Conservation (phyloP, 2,888 invertebrate genomes). For the Oxyteleia sp. region DNA sequence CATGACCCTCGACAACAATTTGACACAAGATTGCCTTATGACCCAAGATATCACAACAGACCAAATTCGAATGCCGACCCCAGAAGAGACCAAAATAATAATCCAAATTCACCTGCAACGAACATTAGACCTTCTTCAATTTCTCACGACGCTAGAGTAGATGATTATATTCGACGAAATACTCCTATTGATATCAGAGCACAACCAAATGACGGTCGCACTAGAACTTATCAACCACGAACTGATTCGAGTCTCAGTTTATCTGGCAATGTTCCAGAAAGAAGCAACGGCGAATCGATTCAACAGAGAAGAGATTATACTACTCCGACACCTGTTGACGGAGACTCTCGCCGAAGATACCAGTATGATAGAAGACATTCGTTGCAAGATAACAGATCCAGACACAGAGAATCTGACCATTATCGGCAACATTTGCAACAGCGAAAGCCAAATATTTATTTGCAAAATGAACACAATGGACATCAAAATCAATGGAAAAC, state of each 20-base stretch:
- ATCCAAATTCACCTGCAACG: not conserved
- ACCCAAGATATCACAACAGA: not conserved
- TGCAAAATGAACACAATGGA: slow-evolving; percentile 18
- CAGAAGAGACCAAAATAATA: not conserved
- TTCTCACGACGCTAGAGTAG: slow-evolving; percentile 28
- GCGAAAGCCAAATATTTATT: slow-evolving; percentile 3
- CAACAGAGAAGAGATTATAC: slow-evolving; percentile 29
- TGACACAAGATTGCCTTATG: not conserved
- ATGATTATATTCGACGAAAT: slow-evolving; percentile 81
- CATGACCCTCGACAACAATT: not conserved
- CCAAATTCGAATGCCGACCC: not conserved
- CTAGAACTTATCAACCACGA: slow-evolving; percentile 26
- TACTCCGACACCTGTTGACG: slow-evolving; percentile 63
- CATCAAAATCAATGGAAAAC: slow-evolving; percentile 36
- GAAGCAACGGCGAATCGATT: slow-evolving; percentile 27
- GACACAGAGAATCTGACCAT: slow-evolving; percentile 18
- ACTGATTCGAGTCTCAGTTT: slow-evolving; percentile 22
- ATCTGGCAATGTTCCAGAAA: slow-evolving; percentile 50
- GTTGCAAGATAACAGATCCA: slow-evolving; percentile 12
- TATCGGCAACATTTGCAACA: slow-evolving; percentile 18
- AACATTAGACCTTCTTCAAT: not conserved
- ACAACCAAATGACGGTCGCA: slow-evolving; percentile 22
- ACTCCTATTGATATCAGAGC: slow-evolving; percentile 77
- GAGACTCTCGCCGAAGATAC: slow-evolving; percentile 20
- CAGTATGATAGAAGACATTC: slow-evolving; percentile 17